phyloP scores from a whole-genome alignment of 1,140 invertebrate species.

The Cataglyphis hispanica region DNA sequence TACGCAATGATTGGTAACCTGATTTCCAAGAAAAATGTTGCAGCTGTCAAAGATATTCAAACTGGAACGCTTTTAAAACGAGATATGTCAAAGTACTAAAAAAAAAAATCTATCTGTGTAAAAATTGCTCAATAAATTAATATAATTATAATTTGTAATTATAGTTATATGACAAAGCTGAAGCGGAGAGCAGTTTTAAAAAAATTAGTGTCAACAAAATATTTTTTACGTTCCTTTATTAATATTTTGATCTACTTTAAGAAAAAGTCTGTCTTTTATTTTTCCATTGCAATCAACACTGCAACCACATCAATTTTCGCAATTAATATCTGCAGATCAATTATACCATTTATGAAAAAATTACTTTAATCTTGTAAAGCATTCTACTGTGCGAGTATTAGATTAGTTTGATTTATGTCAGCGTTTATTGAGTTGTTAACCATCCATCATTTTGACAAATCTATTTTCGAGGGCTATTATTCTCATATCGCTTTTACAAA shows the following conservation, averaged over 20 bases:
- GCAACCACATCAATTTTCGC: no score
- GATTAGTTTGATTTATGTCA: not conserved
- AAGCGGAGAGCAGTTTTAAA: not conserved
- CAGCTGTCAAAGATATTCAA: constrained; percentile 17
- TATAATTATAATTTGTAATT: not conserved
- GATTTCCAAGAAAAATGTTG: constrained; percentile 37
- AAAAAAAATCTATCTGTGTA: not conserved
- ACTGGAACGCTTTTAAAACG: not conserved
- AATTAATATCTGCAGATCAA: no score
- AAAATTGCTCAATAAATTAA: not conserved
- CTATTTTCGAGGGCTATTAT: not conserved
- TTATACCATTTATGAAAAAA: not conserved
- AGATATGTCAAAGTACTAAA: not conserved
- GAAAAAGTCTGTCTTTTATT: not conserved
- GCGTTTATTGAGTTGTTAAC: not conserved
- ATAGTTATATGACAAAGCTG: not conserved
- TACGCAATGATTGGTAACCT: constrained; percentile 18
- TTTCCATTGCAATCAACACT: not conserved
- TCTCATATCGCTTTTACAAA: not conserved
- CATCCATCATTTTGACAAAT: not conserved
- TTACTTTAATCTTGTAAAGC: not conserved
- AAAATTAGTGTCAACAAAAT: not conserved
- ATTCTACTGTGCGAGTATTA: no score
- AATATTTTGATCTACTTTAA: not conserved
- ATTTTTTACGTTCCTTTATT: no score